Percentiles rank a stretch among this genome's conserved stretches.
phyloP scores from a whole-genome alignment of 2,888 invertebrate genomes.

The Hydropsyche betteni region DNA sequence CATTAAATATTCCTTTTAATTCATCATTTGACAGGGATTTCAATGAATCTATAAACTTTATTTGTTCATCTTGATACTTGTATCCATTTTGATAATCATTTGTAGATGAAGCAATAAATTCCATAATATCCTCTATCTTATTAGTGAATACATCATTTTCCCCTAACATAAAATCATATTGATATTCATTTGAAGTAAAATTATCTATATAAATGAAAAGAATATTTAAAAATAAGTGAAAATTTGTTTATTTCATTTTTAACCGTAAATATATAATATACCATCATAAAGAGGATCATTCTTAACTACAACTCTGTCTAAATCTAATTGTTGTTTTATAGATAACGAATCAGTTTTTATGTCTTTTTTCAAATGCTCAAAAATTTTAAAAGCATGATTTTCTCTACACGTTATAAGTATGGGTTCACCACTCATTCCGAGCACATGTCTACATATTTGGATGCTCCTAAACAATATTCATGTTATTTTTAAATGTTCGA shows the following conservation, averaged over 20 bases:
- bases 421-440: slow-evolving; percentile 41
- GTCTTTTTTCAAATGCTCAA: not conserved
- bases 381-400: slow-evolving; percentile 38
- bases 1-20: not conserved
- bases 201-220: slow-evolving; percentile 8
- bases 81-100: not conserved
- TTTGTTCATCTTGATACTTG: not conserved
- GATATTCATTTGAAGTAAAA: slow-evolving; percentile 17
- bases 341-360: not conserved
- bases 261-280: not conserved
- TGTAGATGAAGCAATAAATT: not conserved
- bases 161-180: slow-evolving; percentile 1
- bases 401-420: slow-evolving; percentile 44
- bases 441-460: slow-evolving; percentile 44
- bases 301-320: slow-evolving; percentile 46
- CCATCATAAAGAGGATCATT: slow-evolving; percentile 29
- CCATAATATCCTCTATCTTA: not conserved
- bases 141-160: not conserved
- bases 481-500: slow-evolving; percentile 4
- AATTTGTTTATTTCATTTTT: not conserved
- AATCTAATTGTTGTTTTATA: slow-evolving; percentile 42
- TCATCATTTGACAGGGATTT: not conserved
- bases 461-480: slow-evolving; percentile 37
- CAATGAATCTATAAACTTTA: not conserved
- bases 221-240: not conserved